Evolutionary conservation across 37 sponge, comb jelly and placozoan species (phyloP).

Genomic region (Petrosia ficiformis): DNA sequence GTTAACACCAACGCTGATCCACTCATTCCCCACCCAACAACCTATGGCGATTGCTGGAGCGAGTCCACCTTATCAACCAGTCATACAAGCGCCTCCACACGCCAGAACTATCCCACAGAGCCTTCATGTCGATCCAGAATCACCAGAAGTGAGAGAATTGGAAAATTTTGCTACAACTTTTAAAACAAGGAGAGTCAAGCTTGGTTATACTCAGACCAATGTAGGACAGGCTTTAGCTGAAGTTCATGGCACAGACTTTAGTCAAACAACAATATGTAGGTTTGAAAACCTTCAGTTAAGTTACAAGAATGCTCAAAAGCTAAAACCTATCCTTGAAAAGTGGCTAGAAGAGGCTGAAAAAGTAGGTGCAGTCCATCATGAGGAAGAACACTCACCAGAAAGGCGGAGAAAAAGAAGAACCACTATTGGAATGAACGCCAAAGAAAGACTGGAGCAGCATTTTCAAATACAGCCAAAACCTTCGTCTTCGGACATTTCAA

Average conservation of each 20-base stretch:
- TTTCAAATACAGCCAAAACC: slow-evolving; percentile 88
- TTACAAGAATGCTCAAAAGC: slow-evolving; percentile 92
- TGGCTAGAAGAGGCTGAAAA: slow-evolving; percentile 97
- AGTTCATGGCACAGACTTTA: slow-evolving; percentile 94
- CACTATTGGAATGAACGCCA: slow-evolving; percentile 78
- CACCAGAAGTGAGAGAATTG: slow-evolving; percentile 82
- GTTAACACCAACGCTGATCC: slow-evolving; percentile 11
- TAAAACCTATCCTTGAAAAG: slow-evolving; percentile 92
- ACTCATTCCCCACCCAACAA: slow-evolving; percentile 2
- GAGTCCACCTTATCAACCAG: slow-evolving; percentile 3
- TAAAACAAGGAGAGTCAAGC: slow-evolving; percentile 83
- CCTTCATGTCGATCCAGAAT: slow-evolving; percentile 70
- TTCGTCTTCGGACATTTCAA: slow-evolving; percentile 77
- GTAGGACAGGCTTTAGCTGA: slow-evolving; percentile 94
- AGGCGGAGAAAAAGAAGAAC: slow-evolving; percentile 85
- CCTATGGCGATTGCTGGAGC: slow-evolving; percentile 15
- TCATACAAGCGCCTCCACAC: slow-evolving; percentile 10
- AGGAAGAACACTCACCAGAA: slow-evolving; percentile 80
- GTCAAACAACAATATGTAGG: slow-evolving; percentile 97
- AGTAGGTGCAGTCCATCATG: slow-evolving; percentile 50
- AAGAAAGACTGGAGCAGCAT: slow-evolving; percentile 84
- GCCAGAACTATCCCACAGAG: slow-evolving; percentile 47
- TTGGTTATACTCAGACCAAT: slow-evolving; percentile 96
- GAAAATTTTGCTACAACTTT: slow-evolving; percentile 88
- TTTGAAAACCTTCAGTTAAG: slow-evolving; percentile 96